Evolutionary conservation across 2,888 invertebrate species (phyloP), one percentile per base, ranked within the genome.

Genomic region (Rosalia funebris): DNA sequence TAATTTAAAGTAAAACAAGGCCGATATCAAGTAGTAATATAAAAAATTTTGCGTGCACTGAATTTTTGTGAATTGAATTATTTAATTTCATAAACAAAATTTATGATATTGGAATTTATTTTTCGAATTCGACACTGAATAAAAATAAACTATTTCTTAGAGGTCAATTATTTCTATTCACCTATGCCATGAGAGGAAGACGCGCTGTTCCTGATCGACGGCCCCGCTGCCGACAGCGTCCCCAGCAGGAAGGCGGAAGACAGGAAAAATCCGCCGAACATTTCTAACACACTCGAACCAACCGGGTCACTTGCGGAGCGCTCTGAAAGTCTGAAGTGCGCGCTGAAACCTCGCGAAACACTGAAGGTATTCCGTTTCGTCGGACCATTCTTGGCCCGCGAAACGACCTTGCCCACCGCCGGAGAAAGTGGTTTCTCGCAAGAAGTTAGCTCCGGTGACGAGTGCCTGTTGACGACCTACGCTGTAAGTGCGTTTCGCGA

Each of bases 371-470:
- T 11, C 20, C 55, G 54, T 55, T 50, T 62, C 60, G 65, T 63
- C 60, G 44, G 39, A 32, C 16, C 62, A 48, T 66, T 65, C 63
- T 64, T 66, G 62, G 68, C 62, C 64, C 66, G 63, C 65, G 62
- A 54, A 62, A 68, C 73, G 73, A 72, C 74, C 74, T 74, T 74
- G 74, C 63, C 60, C 56, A 65, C 59, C 25, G 52, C 50, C 64
- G 62, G 73, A 74, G 73, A 74, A 74, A 74, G 74, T 72, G 65
- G 70, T 71, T 72, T 68, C 66, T 65, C 54, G 59, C 37, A 15
- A 50, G 50, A 39, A 50, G 31, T 20, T 39, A 39, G 15, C 50
- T 50, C 50, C 50, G 31, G 37, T 48, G 57, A 48, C 57, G 41
- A 42, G 36, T 55, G 15, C 25, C 37, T 12, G 41, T 11, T 45